Conservation (phyloP, 2,797 vertebrate species). For the Lepilemur septentrionalis region DNA sequence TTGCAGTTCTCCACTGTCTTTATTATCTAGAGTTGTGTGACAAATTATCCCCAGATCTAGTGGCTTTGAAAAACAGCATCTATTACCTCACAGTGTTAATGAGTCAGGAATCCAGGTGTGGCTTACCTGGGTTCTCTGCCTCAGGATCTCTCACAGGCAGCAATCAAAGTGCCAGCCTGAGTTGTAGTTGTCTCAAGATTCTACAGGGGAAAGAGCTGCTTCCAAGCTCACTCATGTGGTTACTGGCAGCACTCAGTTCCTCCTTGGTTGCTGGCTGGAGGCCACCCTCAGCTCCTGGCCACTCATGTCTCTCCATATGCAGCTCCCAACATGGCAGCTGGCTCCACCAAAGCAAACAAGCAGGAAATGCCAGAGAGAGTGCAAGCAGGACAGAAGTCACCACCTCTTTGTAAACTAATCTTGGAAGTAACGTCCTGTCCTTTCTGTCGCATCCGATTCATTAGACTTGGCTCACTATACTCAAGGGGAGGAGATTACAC, state of each 20-base stretch:
- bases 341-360: not conserved
- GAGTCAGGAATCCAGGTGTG: constrained; percentile 23
- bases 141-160: not conserved
- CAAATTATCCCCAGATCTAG: not conserved
- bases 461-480: constrained; percentile 1
- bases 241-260: not conserved
- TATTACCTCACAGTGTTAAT: not conserved
- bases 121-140: constrained; percentile 10
- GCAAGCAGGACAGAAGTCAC: not conserved
- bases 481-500: constrained; percentile 3
- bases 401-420: not conserved
- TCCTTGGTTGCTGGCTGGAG: not conserved
- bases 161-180: not conserved
- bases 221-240: not conserved
- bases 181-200: not conserved
- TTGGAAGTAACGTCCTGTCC: not conserved
- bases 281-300: not conserved
- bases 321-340: not conserved
- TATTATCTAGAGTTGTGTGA: not conserved
- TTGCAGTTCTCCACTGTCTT: not conserved
- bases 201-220: not conserved
- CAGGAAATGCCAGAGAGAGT: not conserved
- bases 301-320: not conserved
- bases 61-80: not conserved
- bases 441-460: constrained; percentile 20